Evolutionary conservation across 2,797 vertebrate genomes (phyloP).

Genomic region (Lemur catta): DNA sequence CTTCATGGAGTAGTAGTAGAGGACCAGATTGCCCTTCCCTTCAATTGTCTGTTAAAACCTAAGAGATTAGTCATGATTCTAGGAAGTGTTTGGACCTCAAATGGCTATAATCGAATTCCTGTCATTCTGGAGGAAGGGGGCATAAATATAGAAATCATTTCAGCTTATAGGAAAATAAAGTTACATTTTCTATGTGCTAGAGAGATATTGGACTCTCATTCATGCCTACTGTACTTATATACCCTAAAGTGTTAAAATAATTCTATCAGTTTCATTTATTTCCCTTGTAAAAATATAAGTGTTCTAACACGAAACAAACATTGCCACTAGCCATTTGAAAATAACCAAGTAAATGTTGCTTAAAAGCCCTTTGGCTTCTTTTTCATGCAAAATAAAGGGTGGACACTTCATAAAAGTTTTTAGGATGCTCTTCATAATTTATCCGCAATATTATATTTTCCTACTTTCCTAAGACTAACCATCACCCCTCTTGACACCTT

Average conservation of each 20-base stretch:
- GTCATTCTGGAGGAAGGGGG: not conserved
- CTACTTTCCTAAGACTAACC: not conserved
- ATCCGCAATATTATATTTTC: not conserved
- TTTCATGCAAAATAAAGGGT: not conserved
- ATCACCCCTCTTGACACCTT: not conserved
- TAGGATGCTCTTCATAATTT: not conserved
- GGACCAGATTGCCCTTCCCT: accelerated
- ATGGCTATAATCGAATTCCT: not conserved
- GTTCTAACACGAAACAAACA: not conserved
- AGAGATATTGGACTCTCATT: not conserved
- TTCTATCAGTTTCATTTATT: not conserved
- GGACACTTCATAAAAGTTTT: not conserved
- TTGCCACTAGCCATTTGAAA: not conserved
- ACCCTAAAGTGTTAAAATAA: not conserved
- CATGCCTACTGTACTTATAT: not conserved
- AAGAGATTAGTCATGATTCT: not conserved
- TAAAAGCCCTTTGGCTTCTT: not conserved
- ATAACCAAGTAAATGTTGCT: not conserved
- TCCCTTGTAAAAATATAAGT: not conserved
- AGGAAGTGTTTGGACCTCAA: not conserved
- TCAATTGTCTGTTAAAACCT: not conserved
- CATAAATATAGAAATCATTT: not conserved
- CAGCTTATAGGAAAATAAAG: not conserved
- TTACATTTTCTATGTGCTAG: not conserved
- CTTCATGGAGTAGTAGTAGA: not conserved